Conservation (phyloP, 2,113 vertebrate genomes). For the Platycercus adscitus region DNA sequence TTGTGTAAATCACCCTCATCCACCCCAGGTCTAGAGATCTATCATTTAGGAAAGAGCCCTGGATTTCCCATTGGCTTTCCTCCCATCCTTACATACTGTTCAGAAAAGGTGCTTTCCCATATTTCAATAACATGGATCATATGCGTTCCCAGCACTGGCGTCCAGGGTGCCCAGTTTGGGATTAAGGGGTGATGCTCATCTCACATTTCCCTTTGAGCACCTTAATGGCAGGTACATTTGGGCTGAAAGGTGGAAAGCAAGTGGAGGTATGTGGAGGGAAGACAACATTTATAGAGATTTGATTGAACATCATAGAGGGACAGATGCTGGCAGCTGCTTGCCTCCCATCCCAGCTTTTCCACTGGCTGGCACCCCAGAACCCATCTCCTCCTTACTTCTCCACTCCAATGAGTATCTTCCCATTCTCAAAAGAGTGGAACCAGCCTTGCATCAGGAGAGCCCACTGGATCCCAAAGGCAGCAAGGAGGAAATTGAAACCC, state of each 20-base stretch:
- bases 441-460: slow-evolving; percentile 97
- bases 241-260: not conserved
- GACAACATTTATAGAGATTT: not conserved
- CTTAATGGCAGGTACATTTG: not conserved
- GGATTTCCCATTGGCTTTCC: not conserved
- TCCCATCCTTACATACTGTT: not conserved
- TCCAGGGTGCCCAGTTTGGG: not conserved
- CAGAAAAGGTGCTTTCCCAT: not conserved
- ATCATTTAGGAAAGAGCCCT: not conserved
- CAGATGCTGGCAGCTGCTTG: not conserved
- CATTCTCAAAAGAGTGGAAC: slow-evolving; percentile 82
- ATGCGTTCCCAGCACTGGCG: not conserved
- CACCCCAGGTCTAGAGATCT: not conserved
- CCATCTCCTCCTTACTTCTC: slow-evolving; percentile 80
- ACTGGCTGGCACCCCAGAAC: not conserved
- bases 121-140: not conserved
- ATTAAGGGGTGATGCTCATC: not conserved
- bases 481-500: slow-evolving; percentile 96
- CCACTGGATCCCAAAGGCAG: slow-evolving; percentile 95
- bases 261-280: not conserved
- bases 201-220: not conserved
- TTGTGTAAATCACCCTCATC: not conserved
- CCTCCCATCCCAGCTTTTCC: not conserved
- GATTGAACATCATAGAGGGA: not conserved
- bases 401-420: slow-evolving; percentile 85